Evolutionary conservation across 1,140 invertebrate species (phyloP), one percentile per base, ranked within the genome.

Genomic region (Dendrolimus punctatus): DNA sequence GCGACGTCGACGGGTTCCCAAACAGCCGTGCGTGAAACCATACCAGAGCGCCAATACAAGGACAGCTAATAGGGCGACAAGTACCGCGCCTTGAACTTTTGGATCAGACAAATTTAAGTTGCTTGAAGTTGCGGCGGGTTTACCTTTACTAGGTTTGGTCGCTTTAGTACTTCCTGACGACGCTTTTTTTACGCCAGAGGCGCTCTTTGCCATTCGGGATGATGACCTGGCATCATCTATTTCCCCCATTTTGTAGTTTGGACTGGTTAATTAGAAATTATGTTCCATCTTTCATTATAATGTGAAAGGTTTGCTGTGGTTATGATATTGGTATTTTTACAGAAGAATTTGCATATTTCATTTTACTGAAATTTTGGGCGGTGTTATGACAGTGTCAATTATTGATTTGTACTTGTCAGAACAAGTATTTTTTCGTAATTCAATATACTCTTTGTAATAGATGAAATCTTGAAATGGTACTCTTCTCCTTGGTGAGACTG

Each of bases 11-110:
- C 64, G 53, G 23, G 1, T 1, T 40, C 63, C 53, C 8, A 76
- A 49, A 53, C 74, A 78, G 0, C 73, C 69, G 23, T 58, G 53
- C 5, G 58, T 65, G 50, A 72, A 77, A 3, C 76, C 74, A 51
- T 67, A 73, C 75, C 76, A 82, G 4, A 82, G 56, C 3, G 68
- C 71, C 41, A 77, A 3, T 0, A 58, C 55, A 7, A 80, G 47
- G 1, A 79, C 61, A 8, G 62, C 67, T 36, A 82, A 58, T 2
- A 80, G 44, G 0, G 63, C 68, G 0, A 76, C 57, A 23, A 80
- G 56, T n/a, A 80, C 37, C 5, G 71, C 53, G 39, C 60, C 65
- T 62, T 80, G 77, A 5, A 74, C 47, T 64, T 76, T 71, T 6
- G 79, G 73, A 45, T 80, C 69, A 46, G 55, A 54, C 23, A 78